Conservation (phyloP, 2,113 vertebrate genomes). For the Psophia crepitans region DNA sequence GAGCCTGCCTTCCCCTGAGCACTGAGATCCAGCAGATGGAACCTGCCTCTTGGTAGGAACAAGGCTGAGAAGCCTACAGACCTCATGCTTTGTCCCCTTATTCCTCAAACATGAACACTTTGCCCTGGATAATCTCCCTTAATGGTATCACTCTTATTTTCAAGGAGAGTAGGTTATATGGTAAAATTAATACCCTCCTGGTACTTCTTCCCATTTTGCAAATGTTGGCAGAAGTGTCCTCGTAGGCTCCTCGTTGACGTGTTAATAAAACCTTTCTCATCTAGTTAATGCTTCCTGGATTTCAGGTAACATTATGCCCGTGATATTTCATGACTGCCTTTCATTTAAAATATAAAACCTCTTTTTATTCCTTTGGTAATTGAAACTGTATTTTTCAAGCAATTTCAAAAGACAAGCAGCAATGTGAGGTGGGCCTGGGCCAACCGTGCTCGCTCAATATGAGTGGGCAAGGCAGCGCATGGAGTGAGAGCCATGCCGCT, state of each 20-base stretch:
- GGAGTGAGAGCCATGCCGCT: background rate
- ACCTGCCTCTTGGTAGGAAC: background rate
- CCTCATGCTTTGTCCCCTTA: background rate
- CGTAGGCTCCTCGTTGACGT: background rate
- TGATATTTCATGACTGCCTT: background rate
- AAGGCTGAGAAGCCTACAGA: background rate
- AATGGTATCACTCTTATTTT: background rate
- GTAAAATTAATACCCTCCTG: background rate
- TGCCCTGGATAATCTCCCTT: background rate
- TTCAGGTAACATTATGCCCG: background rate
- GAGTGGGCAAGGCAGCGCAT: background rate
- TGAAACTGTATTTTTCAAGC: background rate
- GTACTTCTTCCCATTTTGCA: background rate
- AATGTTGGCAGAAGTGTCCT: background rate
- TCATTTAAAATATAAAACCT: background rate
- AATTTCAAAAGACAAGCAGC: background rate
- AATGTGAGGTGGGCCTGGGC: background rate
- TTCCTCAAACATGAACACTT: background rate
- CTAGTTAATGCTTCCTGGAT: background rate
- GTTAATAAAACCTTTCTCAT: background rate
- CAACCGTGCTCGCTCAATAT: rapidly evolving
- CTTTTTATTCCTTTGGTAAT: background rate
- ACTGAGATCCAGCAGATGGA: background rate
- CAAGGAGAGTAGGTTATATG: background rate
- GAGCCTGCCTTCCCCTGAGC: background rate